These are phyloP conservation scores for Bettongia penicillata DNA, from an alignment of 2,113 vertebrate genomes.

Conservation along the genomic window DNA sequence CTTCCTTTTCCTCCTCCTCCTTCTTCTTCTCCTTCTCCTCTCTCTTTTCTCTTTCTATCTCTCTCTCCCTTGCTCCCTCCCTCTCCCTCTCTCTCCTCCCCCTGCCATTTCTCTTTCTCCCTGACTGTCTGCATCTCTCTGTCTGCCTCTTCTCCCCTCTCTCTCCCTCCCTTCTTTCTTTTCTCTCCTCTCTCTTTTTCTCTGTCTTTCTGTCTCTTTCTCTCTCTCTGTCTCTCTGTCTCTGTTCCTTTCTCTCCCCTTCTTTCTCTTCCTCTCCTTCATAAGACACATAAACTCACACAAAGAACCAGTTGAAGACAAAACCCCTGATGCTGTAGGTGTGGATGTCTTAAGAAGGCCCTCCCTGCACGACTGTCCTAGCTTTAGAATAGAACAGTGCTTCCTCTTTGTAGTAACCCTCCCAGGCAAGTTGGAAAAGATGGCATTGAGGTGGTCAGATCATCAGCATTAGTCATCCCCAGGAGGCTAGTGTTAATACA, in stretches of 20 bases:
- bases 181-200: no score
- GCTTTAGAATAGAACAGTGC: not conserved
- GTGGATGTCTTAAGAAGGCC: not conserved
- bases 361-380: not conserved
- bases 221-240: rapidly evolving
- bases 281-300: not conserved
- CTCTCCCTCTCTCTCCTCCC: no score
- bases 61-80: no score
- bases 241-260: no score
- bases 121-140: no score
- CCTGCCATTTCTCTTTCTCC: no score
- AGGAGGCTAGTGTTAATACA: not conserved
- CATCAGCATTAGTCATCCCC: not conserved
- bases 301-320: not conserved
- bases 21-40: no score
- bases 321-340: not conserved
- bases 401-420: not conserved
- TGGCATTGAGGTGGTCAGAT: not conserved
- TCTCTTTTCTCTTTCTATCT: no score
- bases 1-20: no score
- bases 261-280: not conserved
- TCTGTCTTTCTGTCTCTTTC: no score
- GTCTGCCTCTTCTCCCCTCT: no score
- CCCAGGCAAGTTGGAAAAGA: not conserved
- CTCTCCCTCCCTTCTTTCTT: no score